Evolutionary conservation across 2,113 vertebrate genomes (phyloP).

Genomic region (Crotalus viridis): DNA sequence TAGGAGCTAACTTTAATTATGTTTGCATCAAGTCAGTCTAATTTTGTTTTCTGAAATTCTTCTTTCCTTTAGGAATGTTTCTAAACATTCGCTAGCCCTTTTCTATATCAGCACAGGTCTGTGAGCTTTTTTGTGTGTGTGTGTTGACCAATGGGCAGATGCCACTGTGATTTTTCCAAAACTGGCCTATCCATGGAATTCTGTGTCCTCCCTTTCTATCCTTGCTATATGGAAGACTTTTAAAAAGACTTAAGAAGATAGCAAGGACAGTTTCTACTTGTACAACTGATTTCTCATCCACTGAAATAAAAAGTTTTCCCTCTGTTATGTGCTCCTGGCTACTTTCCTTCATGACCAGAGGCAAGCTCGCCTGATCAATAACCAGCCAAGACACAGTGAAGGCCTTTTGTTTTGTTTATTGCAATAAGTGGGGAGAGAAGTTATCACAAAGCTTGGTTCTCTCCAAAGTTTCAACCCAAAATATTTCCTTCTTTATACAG

Average conservation of each 20-base stretch:
- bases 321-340: too few relatives aligned
- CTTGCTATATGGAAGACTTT: not conserved
- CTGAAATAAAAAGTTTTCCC: not conserved
- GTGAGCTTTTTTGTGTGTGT: not conserved
- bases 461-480: too few relatives aligned
- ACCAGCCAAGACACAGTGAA: too few relatives aligned
- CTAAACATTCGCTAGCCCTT: not conserved
- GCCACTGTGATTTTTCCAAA: not conserved
- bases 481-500: too few relatives aligned
- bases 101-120: not conserved
- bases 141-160: not conserved
- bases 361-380: too few relatives aligned
- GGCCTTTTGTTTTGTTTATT: too few relatives aligned
- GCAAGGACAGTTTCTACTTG: not conserved
- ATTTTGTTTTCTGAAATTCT: not conserved
- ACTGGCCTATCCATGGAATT: not conserved
- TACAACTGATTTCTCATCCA: not conserved
- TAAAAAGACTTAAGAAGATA: not conserved
- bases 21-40: not conserved
- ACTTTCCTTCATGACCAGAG: too few relatives aligned
- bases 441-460: too few relatives aligned
- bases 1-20: not conserved
- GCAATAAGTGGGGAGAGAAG: too few relatives aligned
- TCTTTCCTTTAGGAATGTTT: not conserved
- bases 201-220: not conserved